Base-by-base conservation (phyloP, 2,888 invertebrate genomes). In the Eugnorisma glareosa region DNA sequence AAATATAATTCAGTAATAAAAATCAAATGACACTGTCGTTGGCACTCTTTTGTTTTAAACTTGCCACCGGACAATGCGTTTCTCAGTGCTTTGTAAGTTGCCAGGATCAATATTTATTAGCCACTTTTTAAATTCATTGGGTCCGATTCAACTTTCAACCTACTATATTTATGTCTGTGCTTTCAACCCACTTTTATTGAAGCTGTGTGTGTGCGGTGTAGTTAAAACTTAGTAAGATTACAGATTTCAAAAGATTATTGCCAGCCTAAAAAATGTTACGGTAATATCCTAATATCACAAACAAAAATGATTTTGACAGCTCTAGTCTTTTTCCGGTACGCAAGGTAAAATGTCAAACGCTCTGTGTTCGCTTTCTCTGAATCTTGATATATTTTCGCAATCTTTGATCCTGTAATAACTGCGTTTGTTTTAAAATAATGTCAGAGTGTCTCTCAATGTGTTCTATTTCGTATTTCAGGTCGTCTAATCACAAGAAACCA, bases 271-370 rank as follows among this genome's bases (percentile, higher is more conserved):
- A 83, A 84, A 73, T 35, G 13, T 4, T 21, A 2, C 15, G 2
- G 24, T 64, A 77, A 51, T 66, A 75, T 45, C 79, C 18, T 63
- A 76, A 48, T 66, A 73, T 45, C 79, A 81, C 28, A 70, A 72
- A 73, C n/a, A 82, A 82, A 83, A 82, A 81, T 85, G 84, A 61
- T 70, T 82, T 81, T 86, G 89, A 86, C 89, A 87, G 69, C 88
- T 81, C 91, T 92, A 92, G 93, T 94, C 96, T 96, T 96, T 97
- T 96, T 94, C 93, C 94, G 94, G 95, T 95, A 90, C 94, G 95
- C 93, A 94, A 97, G 97, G 97, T 97, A 97, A 95, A 95, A 94
- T 96, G 96, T 95, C 96, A 95, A 95, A 93, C 90, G 94, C 93
- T 91, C 91, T 89, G 88, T 91, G 89, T 81, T 89, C 88, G 83